These are phyloP conservation scores for Gymnoscopelus microlampas DNA, from an alignment of 2,797 vertebrate species.

Conservation along the genomic window DNA sequence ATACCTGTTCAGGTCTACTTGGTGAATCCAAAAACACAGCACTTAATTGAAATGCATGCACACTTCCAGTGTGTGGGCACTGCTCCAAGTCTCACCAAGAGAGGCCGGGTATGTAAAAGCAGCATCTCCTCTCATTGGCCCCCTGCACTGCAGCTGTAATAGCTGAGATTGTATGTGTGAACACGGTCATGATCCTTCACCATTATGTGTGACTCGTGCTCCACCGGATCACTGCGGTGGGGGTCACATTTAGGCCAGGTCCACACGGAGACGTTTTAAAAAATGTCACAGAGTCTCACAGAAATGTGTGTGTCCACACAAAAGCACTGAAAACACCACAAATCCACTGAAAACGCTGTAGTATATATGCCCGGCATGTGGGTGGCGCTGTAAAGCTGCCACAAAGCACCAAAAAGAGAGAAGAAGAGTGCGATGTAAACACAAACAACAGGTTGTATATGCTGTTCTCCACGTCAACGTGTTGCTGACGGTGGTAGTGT, in stretches of 20 bases:
- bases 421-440: too few species aligned
- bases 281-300: too few species aligned
- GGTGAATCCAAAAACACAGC: constrained; percentile 28
- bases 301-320: too few species aligned
- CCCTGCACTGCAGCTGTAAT: constrained; percentile 14
- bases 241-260: constrained; percentile 42
- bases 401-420: too few species aligned
- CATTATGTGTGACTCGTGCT: constrained; percentile 5
- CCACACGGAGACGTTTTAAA: too few species aligned
- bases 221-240: constrained; percentile 25
- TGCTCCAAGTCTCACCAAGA: constrained; percentile 13
- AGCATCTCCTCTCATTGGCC: neutral
- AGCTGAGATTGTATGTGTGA: constrained; percentile 29
- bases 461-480: too few species aligned
- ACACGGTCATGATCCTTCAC: constrained; percentile 24
- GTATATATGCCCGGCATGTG: too few species aligned
- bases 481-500: too few species aligned
- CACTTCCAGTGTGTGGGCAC: constrained; percentile 24
- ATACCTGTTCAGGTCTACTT: constrained; percentile 36
- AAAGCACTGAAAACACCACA: too few species aligned
- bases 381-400: too few species aligned
- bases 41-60: constrained; percentile 42
- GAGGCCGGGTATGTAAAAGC: constrained; percentile 1
- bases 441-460: too few species aligned
- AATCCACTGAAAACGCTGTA: too few species aligned